A percentile compares a stretch with the other conserved stretches of the same genome.
Conservation (phyloP, 2,113 vertebrate species). For the Proteles cristata region DNA sequence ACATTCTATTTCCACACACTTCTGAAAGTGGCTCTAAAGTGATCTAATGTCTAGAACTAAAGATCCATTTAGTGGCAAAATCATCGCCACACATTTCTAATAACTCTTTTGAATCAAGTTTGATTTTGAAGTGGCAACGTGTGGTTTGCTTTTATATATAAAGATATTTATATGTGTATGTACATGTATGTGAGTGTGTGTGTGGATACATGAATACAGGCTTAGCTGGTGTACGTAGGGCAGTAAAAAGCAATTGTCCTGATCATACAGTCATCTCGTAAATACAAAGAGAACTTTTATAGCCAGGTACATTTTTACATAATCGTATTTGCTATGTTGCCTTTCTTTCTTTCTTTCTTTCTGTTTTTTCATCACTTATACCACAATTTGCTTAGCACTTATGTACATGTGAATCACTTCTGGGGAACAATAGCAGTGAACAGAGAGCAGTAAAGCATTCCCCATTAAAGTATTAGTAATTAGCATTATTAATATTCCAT, state of each 20-base stretch:
- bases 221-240: neutral
- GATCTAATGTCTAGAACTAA: neutral
- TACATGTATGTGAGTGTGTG: neutral
- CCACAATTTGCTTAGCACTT: neutral
- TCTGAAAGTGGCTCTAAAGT: neutral
- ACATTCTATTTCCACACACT: neutral
- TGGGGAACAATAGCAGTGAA: neutral
- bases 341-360: neutral
- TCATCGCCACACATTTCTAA: neutral
- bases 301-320: neutral
- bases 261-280: neutral
- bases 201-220: neutral
- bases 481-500: conserved; percentile 49
- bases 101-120: neutral
- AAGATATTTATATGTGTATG: neutral
- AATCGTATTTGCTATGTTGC: neutral
- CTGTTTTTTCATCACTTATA: neutral
- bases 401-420: neutral
- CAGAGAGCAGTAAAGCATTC: neutral
- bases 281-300: conserved; percentile 2
- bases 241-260: neutral
- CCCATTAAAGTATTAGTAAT: conserved; percentile 18
- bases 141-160: neutral
- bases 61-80: neutral
- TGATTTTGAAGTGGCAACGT: neutral